A percentile compares a stretch with the other conserved stretches of the same genome.
Conservation (phyloP, 23 tunicate genomes). For the Phallusia fumigata region DNA sequence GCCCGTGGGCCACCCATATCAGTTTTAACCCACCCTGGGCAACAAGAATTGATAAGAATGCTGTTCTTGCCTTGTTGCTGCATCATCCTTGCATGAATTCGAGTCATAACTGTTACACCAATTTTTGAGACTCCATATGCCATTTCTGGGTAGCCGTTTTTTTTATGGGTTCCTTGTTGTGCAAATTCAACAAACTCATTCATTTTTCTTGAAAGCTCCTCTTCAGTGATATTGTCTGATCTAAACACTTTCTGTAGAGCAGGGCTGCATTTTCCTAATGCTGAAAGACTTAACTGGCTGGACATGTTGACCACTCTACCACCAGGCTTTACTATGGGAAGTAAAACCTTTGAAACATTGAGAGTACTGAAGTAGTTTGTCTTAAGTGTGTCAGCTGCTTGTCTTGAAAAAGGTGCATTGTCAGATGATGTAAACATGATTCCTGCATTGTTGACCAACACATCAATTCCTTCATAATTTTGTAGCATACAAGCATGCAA, state of each 20-base stretch:
- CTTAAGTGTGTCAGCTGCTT: conserved; percentile 31
- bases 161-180: conserved; percentile 18
- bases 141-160: conserved; percentile 38
- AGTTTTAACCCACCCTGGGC: conserved; percentile 82
- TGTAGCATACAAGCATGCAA: conserved; percentile 35
- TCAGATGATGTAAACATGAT: conserved; percentile 42
- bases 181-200: conserved; percentile 49
- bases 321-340: conserved; percentile 50
- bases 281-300: neutral
- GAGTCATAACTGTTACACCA: conserved; percentile 60
- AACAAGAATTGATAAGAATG: conserved; percentile 64
- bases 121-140: conserved; percentile 64
- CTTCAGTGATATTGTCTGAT: conserved; percentile 56
- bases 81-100: conserved; percentile 44
- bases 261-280: conserved; percentile 33
- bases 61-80: conserved; percentile 23
- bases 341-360: conserved; percentile 14
- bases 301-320: conserved; percentile 74
- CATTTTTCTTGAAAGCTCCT: conserved; percentile 48
- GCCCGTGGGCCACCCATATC: conserved; percentile 61
- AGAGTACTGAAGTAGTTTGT: conserved; percentile 56
- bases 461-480: conserved; percentile 76
- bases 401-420: conserved; percentile 26
- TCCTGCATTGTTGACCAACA: conserved; percentile 81
- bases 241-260: conserved; percentile 37